Evolutionary conservation across 1,140 invertebrate genomes (phyloP).

Genomic region (Anoplolepis gracilipes): DNA sequence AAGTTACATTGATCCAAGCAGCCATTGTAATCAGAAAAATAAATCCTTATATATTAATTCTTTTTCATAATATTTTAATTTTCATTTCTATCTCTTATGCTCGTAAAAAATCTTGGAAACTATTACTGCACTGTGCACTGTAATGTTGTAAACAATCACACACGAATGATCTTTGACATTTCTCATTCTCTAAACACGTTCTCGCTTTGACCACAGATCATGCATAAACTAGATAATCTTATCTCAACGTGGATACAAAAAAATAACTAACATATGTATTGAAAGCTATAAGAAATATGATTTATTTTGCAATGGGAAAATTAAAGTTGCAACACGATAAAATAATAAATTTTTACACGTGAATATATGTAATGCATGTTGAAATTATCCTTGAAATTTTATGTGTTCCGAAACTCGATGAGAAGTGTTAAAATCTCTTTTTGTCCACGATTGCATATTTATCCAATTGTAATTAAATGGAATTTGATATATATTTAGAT

Average conservation of each 20-base stretch:
- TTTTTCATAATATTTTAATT: not conserved
- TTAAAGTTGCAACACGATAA: no score
- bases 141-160: not conserved
- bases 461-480: no score
- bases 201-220: not conserved
- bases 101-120: not conserved
- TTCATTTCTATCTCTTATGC: not conserved
- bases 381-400: no score
- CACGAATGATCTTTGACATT: not conserved
- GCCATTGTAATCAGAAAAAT: conserved; percentile 1
- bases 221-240: not conserved
- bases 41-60: not conserved
- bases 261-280: no score
- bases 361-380: no score
- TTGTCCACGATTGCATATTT: no score
- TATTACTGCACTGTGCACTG: not conserved
- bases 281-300: no score
- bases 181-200: not conserved
- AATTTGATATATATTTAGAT: no score
- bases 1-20: conserved; percentile 43
- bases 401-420: no score
- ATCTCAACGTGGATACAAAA: not conserved
- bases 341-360: no score
- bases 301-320: no score
- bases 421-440: no score